phyloP scores from a whole-genome alignment of 2,113 vertebrate genomes.

The Caranx melampygus region DNA sequence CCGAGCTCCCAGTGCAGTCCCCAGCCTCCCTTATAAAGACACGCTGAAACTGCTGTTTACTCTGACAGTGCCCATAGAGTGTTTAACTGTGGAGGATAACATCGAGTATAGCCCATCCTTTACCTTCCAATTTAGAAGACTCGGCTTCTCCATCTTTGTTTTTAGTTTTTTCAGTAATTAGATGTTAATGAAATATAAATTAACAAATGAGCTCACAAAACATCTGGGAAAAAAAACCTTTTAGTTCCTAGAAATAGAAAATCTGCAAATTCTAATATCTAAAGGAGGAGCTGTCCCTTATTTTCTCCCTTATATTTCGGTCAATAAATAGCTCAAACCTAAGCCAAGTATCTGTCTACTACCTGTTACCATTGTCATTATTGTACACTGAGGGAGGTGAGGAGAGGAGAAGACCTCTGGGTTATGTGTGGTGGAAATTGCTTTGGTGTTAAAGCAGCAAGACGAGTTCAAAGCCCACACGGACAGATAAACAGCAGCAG shows the following conservation, averaged over 20 bases:
- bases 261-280: neutral
- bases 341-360: neutral
- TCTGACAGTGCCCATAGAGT: neutral
- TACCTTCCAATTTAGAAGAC: neutral
- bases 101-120: neutral
- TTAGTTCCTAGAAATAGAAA: no score
- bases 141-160: no score
- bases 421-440: neutral
- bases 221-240: no score
- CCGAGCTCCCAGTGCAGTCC: neutral
- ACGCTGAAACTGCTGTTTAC: neutral
- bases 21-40: neutral
- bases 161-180: no score
- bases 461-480: slow-evolving; percentile 34
- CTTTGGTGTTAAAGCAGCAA: slow-evolving; percentile 19
- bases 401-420: neutral
- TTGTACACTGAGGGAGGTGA: neutral
- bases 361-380: neutral
- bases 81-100: neutral
- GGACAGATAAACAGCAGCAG: slow-evolving; percentile 25
- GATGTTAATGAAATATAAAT: no score
- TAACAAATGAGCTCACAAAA: no score
- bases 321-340: neutral
- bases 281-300: no score
- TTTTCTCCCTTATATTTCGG: neutral